Conservation (phyloP, 2,113 vertebrate species). For the Myocastor coypus region DNA sequence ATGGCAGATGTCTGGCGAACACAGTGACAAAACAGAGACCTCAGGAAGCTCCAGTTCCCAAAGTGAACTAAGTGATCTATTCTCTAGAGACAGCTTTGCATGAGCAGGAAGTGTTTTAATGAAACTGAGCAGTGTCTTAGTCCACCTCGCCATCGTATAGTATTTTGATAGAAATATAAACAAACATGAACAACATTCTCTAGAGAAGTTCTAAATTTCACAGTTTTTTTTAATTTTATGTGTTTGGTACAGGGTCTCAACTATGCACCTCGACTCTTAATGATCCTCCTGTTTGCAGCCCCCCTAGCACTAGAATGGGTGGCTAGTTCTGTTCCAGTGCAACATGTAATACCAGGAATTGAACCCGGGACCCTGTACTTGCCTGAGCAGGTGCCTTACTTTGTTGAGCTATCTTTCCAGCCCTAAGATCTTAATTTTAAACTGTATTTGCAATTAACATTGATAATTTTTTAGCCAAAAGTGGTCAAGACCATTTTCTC, state of each 20-base stretch:
- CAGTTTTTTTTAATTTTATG: no score
- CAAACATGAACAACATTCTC: background rate
- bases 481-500: background rate
- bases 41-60: background rate
- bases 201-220: background rate
- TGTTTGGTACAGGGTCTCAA: no score
- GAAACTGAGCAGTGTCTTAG: background rate
- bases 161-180: constrained; percentile 22
- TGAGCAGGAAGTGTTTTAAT: background rate
- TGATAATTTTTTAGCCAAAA: background rate
- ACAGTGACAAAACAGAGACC: background rate
- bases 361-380: no score
- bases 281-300: no score
- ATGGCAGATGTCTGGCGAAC: constrained; percentile 10
- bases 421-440: background rate
- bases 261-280: no score
- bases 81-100: background rate
- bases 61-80: background rate
- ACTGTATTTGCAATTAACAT: background rate
- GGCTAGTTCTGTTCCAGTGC: no score
- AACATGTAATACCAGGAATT: no score
- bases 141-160: background rate
- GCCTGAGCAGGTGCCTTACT: no score
- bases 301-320: no score
- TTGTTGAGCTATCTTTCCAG: no score